Evolutionary conservation across 2,888 invertebrate genomes (phyloP).

Genomic region (Rhyacophila evoluta): DNA sequence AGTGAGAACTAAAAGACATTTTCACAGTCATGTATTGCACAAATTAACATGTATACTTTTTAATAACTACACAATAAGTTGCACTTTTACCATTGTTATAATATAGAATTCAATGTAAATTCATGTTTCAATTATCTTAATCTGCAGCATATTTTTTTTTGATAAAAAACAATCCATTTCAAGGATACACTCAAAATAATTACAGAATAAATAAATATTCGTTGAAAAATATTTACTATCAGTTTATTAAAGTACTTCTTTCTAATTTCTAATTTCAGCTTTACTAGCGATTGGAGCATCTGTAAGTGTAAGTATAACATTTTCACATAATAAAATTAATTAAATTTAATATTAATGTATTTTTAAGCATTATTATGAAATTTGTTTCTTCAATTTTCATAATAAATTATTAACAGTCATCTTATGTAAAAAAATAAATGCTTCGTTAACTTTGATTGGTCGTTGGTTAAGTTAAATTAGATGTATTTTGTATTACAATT

Average conservation of each 20-base stretch:
- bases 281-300: slow-evolving; percentile 49
- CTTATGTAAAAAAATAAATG: no score
- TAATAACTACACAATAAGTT: not conserved
- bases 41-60: not conserved
- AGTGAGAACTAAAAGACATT: not conserved
- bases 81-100: not conserved
- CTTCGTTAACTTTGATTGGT: no score
- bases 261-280: slow-evolving; percentile 51
- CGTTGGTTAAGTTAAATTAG: no score
- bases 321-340: no score
- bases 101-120: not conserved
- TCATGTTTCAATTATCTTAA: not conserved
- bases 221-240: no score
- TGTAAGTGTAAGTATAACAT: slow-evolving; percentile 52
- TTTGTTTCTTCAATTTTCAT: no score
- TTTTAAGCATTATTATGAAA: no score
- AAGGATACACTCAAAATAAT: slow-evolving; percentile 8
- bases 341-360: no score
- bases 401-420: no score
- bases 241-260: no score
- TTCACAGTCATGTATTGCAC: not conserved
- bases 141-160: not conserved
- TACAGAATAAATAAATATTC: no score
- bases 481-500: no score
- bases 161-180: slow-evolving; percentile 7